Conservation (phyloP, 2,113 vertebrate species). For the Condylura cristata region DNA sequence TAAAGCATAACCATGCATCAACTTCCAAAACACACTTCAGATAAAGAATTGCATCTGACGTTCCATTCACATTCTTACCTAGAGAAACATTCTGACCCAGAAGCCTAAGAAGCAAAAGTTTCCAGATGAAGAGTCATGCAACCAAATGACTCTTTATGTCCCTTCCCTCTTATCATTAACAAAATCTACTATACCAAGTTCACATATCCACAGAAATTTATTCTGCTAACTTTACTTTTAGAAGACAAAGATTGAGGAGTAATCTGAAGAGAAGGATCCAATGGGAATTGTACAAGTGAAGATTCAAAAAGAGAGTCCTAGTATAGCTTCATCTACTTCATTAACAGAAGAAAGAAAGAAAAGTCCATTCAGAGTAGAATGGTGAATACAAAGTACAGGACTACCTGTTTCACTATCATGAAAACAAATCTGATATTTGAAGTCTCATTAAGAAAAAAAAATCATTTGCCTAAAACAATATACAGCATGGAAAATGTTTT, state of each 20-base stretch:
- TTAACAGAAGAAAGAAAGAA: conserved; percentile 71
- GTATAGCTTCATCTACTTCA: conserved; percentile 59
- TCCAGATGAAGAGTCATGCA: conserved; percentile 73
- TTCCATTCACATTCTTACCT: conserved; percentile 70
- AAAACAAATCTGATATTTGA: conserved; percentile 70
- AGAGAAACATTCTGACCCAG: conserved; percentile 67
- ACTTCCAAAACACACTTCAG: conserved; percentile 50
- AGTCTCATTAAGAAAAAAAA: conserved; percentile 65
- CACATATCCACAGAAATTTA: conserved; percentile 43
- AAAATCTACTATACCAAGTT: conserved; percentile 61
- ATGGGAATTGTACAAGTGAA: conserved; percentile 72
- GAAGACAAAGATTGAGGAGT: conserved; percentile 72
- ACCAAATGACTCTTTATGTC: conserved; percentile 62
- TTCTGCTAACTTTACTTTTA: conserved; percentile 59
- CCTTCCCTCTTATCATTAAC: conserved; percentile 65
- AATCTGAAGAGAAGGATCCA: conserved; percentile 85
- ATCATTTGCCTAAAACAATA: conserved; percentile 65
- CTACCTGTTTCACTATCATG: conserved; percentile 68
- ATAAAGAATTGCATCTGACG: conserved; percentile 65
- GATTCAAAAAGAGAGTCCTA: conserved; percentile 64
- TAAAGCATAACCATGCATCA: conserved; percentile 75
- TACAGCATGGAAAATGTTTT: conserved; percentile 45
- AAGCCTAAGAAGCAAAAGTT: conserved; percentile 66
- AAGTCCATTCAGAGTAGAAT: conserved; percentile 79
- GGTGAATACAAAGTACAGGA: conserved; percentile 84